These are phyloP conservation scores for Planiliza haematocheilus DNA, from an alignment of 2,113 vertebrate genomes.

Conservation along the genomic window DNA sequence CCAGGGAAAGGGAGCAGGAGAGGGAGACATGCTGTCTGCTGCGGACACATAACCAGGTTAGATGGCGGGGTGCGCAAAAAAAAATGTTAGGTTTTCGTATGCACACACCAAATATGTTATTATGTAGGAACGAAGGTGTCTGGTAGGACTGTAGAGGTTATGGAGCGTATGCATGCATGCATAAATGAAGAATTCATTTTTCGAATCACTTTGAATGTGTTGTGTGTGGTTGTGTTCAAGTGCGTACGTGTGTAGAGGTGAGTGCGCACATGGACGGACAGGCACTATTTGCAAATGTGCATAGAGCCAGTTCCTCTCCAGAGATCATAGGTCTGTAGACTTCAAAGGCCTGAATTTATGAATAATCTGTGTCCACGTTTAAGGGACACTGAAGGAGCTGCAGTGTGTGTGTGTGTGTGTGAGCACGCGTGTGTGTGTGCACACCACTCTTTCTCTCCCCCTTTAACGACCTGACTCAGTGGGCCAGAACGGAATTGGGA, in stretches of 20 bases:
- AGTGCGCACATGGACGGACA: constrained; percentile 22
- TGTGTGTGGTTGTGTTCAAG: constrained; percentile 15
- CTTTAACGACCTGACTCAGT: constrained; percentile 76
- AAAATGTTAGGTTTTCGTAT: background rate
- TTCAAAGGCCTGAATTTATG: constrained; percentile 71
- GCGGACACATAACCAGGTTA: constrained; percentile 90
- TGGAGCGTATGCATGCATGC: no score
- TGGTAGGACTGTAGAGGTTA: background rate
- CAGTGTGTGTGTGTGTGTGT: constrained; percentile 28
- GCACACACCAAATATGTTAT: background rate
- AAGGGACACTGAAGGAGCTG: constrained; percentile 51
- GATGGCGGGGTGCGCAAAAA: background rate
- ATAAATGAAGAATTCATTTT: no score
- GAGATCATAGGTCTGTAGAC: constrained; percentile 77
- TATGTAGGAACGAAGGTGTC: background rate
- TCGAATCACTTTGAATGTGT: constrained; percentile 14
- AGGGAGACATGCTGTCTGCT: constrained; percentile 88
- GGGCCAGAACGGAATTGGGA: constrained; percentile 74
- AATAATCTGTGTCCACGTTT: constrained; percentile 67
- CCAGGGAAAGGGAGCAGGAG: constrained; percentile 82
- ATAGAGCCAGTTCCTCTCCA: constrained; percentile 68
- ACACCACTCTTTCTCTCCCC: constrained; percentile 45
- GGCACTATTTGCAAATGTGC: constrained; percentile 41
- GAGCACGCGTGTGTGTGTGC: constrained; percentile 13
- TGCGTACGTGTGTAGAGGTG: constrained; percentile 2